A percentile compares a stretch with the other conserved stretches of the same genome.
Conservation (phyloP, 2,113 vertebrate species). For the Orientallactaga bullata region DNA sequence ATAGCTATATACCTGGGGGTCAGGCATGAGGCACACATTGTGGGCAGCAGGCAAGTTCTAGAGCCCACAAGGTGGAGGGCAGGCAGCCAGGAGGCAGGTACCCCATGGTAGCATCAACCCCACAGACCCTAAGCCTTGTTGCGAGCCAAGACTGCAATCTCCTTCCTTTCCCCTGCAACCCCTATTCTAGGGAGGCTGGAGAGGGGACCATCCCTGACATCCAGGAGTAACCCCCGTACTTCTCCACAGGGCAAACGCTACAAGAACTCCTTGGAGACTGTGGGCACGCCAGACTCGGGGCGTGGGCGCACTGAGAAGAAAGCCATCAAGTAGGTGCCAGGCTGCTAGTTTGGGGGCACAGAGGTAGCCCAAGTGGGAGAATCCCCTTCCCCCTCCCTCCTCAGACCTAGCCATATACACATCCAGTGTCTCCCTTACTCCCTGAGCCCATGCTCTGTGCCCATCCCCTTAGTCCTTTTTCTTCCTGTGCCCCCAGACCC, state of each 20-base stretch:
- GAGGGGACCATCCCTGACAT: not conserved
- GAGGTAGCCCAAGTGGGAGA: conserved; percentile 16
- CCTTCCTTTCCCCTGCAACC: not conserved
- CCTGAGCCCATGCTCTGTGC: not conserved
- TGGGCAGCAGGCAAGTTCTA: not conserved
- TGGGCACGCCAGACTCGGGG: conserved; percentile 95
- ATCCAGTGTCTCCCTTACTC: too few relatives aligned
- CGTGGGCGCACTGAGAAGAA: conserved; percentile 97
- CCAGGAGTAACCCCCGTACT: conserved; percentile 2
- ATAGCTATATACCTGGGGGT: conserved; percentile 9
- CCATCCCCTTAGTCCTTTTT: not conserved
- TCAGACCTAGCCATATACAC: not conserved
- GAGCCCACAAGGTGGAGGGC: not conserved
- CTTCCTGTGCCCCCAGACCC: not conserved
- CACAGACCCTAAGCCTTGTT: not conserved
- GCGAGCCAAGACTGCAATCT: not conserved
- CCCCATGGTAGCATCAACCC: not conserved
- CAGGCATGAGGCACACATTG: not conserved
- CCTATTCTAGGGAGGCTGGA: not conserved
- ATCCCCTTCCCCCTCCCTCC: not conserved
- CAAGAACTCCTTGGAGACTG: conserved; percentile 96
- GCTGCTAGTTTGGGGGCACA: conserved; percentile 56
- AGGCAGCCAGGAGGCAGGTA: not conserved
- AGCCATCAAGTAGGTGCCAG: conserved; percentile 98
- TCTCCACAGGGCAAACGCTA: conserved; percentile 94